Conservation (phyloP, 2,797 vertebrate genomes). For the Neomorphus geoffroyi region DNA sequence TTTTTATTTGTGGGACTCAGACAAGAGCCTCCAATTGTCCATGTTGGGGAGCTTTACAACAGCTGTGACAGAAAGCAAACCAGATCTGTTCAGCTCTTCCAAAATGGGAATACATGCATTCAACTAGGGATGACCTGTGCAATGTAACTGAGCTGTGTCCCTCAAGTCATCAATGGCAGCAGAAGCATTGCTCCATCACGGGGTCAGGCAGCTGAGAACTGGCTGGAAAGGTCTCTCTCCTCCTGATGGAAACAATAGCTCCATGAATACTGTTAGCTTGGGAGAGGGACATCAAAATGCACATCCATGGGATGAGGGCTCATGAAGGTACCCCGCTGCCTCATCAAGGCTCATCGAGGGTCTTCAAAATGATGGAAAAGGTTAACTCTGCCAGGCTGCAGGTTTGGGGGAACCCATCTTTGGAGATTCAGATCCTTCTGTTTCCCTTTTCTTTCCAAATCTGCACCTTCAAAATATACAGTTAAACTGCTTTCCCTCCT, state of each 20-base stretch:
- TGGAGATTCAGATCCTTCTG: background rate
- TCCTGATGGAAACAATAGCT: background rate
- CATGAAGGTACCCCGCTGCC: background rate
- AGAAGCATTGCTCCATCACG: background rate
- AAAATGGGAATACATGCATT: background rate
- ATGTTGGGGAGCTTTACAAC: background rate
- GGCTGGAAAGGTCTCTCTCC: background rate
- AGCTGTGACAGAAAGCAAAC: background rate
- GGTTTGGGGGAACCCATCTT: background rate
- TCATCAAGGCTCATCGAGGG: background rate
- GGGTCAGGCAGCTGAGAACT: background rate
- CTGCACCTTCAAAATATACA: background rate
- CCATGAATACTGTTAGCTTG: background rate
- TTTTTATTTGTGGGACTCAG: background rate
- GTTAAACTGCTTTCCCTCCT: background rate
- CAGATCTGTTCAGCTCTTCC: background rate
- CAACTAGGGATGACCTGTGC: background rate
- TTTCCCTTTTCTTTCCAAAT: background rate
- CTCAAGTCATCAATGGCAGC: background rate
- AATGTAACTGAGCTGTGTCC: background rate
- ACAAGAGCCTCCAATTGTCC: background rate
- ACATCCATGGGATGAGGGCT: background rate
- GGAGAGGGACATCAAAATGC: background rate
- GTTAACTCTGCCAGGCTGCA: background rate
- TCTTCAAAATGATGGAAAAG: background rate